Base-by-base conservation (phyloP, 2,113 vertebrate genomes). In the Pollimyrus isidori region DNA sequence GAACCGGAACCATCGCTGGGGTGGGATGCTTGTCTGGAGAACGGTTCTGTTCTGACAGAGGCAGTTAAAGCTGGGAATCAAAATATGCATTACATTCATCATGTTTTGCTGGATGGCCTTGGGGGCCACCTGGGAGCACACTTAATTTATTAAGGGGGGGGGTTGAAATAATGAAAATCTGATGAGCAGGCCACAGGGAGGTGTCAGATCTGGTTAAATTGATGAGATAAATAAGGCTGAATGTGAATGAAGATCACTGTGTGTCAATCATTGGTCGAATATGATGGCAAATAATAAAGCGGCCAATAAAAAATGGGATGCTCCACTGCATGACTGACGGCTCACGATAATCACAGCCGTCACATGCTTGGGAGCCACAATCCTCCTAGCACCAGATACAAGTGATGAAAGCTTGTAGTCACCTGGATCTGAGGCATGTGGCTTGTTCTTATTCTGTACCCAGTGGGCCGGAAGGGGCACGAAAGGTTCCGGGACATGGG, bases 91-190 rank as follows among this genome's bases (percentile, higher is more conserved):
- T 46, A 84, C 82, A 84, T 84, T 84, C 42, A 46, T 84, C 23
- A 84, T 84, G 21, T 39, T 84, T 84, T 48, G 17, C 9, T 23
- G 82, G 82, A 45, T 80, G 35, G 1, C 73, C 73, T 80, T 80
- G 73, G 30, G 35, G 35, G 35, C 35, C 73, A 80, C 73, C 30
- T 21, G 73, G 73, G 35, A 84, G n/a, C 82, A 48, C 23, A 48
- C 42, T n/a, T 84, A n/a, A 84, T 84, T 83, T 83, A 3, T 83
- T 21, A 84, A n/a, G n/a, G 5, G 39, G 45, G 80, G 45, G 39
- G 21, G 45, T 48, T n/a, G 82, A 45, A 48, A 84, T 45, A 84
- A 84, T 84, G 49, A 58, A 87, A 87, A 58, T 87, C 50, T 62
- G 35, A 80, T 42, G 73, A 80, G 7, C 17, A 80, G 35, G 30